Conservation (phyloP, 1,140 invertebrate genomes). For the Copidosoma floridanum region DNA sequence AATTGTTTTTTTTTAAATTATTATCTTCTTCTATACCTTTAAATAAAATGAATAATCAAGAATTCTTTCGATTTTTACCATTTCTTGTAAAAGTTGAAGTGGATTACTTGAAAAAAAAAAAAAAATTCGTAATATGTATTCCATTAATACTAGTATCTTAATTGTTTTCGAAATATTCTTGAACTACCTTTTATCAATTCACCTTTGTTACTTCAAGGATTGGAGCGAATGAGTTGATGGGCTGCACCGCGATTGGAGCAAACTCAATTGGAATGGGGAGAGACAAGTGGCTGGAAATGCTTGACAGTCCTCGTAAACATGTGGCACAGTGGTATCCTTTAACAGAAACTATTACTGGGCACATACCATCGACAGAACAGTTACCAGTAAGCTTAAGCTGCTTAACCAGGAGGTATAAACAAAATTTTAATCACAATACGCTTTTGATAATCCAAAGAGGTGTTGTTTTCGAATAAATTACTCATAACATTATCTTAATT, state of each 20-base stretch:
- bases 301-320: conserved; percentile 79
- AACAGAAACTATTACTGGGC: conserved; percentile 66
- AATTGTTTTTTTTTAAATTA: neutral
- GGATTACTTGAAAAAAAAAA: too few species aligned
- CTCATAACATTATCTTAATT: too few species aligned
- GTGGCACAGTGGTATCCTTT: conserved; percentile 85
- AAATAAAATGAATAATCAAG: too few species aligned
- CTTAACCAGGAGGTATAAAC: conserved; percentile 62
- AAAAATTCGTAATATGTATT: too few species aligned
- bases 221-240: conserved; percentile 83
- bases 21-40: neutral
- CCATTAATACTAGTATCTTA: too few species aligned
- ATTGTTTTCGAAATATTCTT: too few species aligned
- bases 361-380: conserved; percentile 58
- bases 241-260: conserved; percentile 77
- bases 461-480: too few species aligned
- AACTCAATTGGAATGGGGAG: conserved; percentile 75
- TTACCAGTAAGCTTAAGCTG: conserved; percentile 64
- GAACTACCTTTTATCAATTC: neutral
- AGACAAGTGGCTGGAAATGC: conserved; percentile 88
- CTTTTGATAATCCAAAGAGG: too few species aligned
- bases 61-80: too few species aligned
- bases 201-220: conserved; percentile 62
- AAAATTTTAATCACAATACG: too few species aligned
- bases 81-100: too few species aligned